Evolutionary conservation across 64 coral and sea anemone species (phyloP).

Genomic region (Platygyra sinensis): DNA sequence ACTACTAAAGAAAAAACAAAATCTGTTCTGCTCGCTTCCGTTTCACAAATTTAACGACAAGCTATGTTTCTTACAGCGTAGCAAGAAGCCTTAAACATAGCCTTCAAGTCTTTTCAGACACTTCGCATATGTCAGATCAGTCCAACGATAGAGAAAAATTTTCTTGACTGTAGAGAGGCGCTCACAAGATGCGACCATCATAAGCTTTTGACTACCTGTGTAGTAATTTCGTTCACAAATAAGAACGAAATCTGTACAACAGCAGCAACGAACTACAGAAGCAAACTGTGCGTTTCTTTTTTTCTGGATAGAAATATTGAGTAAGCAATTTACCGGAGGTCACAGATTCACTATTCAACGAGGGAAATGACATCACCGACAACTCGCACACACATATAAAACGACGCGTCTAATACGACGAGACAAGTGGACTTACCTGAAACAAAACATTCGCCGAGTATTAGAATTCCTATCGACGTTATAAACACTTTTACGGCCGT

Average conservation of each 20-base stretch:
- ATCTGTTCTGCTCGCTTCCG: no score
- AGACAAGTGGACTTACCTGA: constrained; percentile 33
- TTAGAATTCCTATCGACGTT: background rate
- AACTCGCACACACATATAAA: constrained; percentile 21
- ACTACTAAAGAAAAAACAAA: no score
- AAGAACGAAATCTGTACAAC: no score
- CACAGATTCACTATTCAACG: constrained; percentile 8
- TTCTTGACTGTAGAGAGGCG: background rate
- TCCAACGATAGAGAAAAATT: background rate
- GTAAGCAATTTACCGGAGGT: constrained; percentile 21
- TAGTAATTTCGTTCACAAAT: no score
- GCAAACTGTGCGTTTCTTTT: background rate
- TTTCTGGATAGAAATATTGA: background rate
- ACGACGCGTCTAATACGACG: background rate
- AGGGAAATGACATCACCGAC: constrained; percentile 34
- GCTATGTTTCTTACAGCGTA: background rate
- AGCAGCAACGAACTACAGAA: background rate
- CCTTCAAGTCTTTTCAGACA: background rate
- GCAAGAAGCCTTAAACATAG: background rate
- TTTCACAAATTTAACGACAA: background rate
- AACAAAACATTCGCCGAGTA: background rate
- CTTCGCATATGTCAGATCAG: background rate
- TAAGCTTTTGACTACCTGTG: no score
- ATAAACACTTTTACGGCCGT: background rate
- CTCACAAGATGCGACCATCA: background rate